Percentiles rank a stretch among this genome's conserved stretches.
Evolutionary conservation across 2,888 invertebrate species (phyloP).

Genomic region (Tipula confusa): DNA sequence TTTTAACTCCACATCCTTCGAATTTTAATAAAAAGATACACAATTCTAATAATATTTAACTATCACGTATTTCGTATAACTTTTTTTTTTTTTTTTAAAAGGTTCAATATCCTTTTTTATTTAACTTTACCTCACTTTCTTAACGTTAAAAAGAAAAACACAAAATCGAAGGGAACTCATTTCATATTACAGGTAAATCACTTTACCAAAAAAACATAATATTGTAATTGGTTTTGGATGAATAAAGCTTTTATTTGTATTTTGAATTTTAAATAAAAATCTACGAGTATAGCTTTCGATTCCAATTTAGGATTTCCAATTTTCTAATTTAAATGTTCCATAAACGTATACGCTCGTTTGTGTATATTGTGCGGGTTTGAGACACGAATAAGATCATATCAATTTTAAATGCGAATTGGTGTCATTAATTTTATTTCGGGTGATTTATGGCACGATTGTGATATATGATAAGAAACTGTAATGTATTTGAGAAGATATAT

Average conservation of each 20-base stretch:
- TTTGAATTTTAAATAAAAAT: neutral
- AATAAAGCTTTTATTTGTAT: conserved; percentile 13
- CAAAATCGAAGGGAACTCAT: too few species aligned
- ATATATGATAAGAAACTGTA: neutral
- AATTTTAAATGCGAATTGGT: conserved; percentile 1
- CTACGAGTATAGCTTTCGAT: neutral
- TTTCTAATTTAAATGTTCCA: neutral
- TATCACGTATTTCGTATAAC: conserved; percentile 20
- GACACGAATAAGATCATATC: neutral
- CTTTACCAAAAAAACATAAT: neutral
- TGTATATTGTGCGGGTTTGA: neutral
- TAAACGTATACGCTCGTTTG: neutral
- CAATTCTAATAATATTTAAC: conserved; percentile 25
- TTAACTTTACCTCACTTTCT: neutral
- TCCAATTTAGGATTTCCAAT: neutral
- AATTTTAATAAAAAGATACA: conserved; percentile 25
- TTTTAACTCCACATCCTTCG: neutral
- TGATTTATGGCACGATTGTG: neutral
- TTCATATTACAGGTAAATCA: conserved; percentile 12
- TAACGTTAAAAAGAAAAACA: neutral
- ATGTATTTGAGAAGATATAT: too few species aligned
- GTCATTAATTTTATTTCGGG: neutral
- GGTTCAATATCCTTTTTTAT: neutral
- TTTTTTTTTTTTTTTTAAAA: too few species aligned
- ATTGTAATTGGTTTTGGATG: conserved; percentile 25